Evolutionary conservation across 2,113 vertebrate species (phyloP).

Genomic region (Erythrocebus patas): DNA sequence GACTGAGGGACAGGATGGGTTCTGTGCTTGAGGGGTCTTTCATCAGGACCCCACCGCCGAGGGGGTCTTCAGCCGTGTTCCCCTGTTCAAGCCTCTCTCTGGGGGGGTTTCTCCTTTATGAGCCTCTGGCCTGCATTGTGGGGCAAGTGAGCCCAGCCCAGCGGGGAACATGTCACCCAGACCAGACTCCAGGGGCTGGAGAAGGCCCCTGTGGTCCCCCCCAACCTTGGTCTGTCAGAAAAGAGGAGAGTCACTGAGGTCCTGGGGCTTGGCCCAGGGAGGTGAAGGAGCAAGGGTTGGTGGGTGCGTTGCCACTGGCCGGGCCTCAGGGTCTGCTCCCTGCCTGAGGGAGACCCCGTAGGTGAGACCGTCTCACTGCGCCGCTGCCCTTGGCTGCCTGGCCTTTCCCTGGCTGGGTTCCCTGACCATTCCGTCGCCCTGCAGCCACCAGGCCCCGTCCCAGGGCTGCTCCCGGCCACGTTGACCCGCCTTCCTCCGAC

Average conservation of each 20-base stretch:
- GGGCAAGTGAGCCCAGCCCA: neutral
- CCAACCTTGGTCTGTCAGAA: neutral
- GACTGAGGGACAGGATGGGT: fast-evolving
- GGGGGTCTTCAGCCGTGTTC: neutral
- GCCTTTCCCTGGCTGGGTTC: too few relatives aligned
- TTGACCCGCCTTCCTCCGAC: neutral
- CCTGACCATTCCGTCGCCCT: neutral
- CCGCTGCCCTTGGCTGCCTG: fast-evolving
- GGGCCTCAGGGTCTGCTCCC: neutral
- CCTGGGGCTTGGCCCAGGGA: neutral
- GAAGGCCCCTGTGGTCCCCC: neutral
- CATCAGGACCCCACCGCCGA: fast-evolving
- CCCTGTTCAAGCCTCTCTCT: neutral
- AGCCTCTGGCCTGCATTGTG: neutral
- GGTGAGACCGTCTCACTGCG: neutral
- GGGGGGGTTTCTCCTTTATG: neutral
- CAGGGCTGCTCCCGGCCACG: fast-evolving
- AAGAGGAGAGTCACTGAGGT: too few relatives aligned
- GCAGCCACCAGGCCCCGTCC: too few relatives aligned
- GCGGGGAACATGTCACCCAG: neutral
- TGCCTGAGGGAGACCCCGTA: fast-evolving
- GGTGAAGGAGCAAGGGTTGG: neutral
- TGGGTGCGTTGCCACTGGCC: neutral
- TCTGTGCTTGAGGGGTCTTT: neutral
- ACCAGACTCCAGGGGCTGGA: neutral